Evolutionary conservation across 2,797 vertebrate genomes (phyloP), one percentile per base, ranked within the genome.

Genomic region (Sebastes kiyomatsui): DNA sequence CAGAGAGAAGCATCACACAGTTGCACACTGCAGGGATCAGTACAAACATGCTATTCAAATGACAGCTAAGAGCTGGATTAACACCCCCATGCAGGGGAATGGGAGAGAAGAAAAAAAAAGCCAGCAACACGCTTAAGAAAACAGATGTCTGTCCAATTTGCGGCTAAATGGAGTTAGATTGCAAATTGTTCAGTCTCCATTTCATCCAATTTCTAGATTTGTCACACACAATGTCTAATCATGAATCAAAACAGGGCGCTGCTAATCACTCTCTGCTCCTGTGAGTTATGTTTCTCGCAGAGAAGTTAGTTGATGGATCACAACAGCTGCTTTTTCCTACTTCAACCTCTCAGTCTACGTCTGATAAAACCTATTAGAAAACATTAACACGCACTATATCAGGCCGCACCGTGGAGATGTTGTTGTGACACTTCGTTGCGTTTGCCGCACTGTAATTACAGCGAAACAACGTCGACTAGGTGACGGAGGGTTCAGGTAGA

Each of bases 1-100:
- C 77, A 86, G 77, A 86, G 76, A 74, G 81, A 82, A 30, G 74
- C 77, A 83, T 81, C 82, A 74, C 70, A 83, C 79, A 22, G 73
- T 55, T 11, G 55, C 77, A 77, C 61, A 62, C 77, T 58, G 81
- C 69, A 75, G 62, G 79, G 61, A 87, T 89, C 71, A 49, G 69
- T 54, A 60, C 73, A 81, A 80, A 84, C 84, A 83, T 42, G 66
- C 73, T 73, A 84, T 81, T 79, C 52, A 88, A 87, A 88, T 81
- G 71, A 83, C 87, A 86, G 71, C 75, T 61, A 69, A 78, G 77
- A 75, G 69, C 59, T 58, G 80, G 87, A 92, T 91, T 82, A 90
- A 83, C 69, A 52, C 52, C 66, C 56, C 28, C 88, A 72, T 54
- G 1, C 55, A 69, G 72, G 54, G 42, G 14, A 14, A 30, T 25